These are phyloP conservation scores for Uloborus plumipes DNA, from an alignment of 2,888 invertebrate species.

Conservation along the genomic window DNA sequence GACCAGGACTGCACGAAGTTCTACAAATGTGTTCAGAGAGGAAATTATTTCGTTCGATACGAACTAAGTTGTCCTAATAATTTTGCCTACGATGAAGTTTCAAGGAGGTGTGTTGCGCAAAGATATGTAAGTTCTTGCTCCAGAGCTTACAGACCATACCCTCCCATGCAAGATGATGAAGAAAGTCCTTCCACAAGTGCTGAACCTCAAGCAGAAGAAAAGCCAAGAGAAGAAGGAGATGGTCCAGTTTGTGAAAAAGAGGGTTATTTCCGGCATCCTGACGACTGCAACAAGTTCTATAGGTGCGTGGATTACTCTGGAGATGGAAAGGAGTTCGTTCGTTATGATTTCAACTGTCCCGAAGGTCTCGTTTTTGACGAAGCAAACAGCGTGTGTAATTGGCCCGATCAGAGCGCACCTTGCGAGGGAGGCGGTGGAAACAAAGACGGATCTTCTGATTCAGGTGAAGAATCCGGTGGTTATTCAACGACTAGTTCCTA, in stretches of 20 bases:
- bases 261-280: constrained; percentile 66
- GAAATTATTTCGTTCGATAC: constrained; percentile 34
- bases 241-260: constrained; percentile 53
- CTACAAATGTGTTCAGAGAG: constrained; percentile 54
- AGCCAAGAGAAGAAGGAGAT: neutral
- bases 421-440: constrained; percentile 74
- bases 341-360: constrained; percentile 84
- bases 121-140: constrained; percentile 24
- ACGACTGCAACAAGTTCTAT: constrained; percentile 76
- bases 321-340: constrained; percentile 75
- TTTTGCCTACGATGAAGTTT: constrained; percentile 43
- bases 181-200: constrained; percentile 12
- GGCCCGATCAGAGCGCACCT: constrained; percentile 82
- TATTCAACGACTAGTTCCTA: neutral
- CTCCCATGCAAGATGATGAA: constrained; percentile 43
- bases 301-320: constrained; percentile 86
- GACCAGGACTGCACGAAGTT: constrained; percentile 60
- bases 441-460: neutral
- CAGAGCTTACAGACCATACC: neutral
- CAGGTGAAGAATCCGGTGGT: too few species aligned
- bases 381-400: constrained; percentile 77
- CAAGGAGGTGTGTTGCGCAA: constrained; percentile 31
- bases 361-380: constrained; percentile 82
- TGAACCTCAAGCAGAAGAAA: neutral
- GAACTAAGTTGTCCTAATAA: constrained; percentile 53